Evolutionary conservation across 2,797 vertebrate species (phyloP).

Genomic region (Austrolebias charrua): DNA sequence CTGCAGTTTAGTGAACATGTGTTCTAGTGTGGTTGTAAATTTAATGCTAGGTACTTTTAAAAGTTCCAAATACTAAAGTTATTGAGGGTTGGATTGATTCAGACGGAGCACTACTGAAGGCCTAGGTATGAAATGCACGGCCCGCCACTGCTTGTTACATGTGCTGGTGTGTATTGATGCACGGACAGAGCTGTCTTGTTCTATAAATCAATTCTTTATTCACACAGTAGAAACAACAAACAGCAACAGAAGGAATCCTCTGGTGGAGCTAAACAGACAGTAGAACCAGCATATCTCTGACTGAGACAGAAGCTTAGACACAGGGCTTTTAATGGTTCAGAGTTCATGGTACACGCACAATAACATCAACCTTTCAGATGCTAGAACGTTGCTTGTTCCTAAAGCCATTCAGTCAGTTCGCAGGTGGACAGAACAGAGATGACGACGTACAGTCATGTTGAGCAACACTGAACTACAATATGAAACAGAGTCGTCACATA

Average conservation of each 20-base stretch:
- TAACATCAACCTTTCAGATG: conserved; percentile 65
- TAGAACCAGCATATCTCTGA: conserved; percentile 60
- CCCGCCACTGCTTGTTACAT: background rate
- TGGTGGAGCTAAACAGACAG: conserved; percentile 64
- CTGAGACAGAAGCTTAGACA: conserved; percentile 67
- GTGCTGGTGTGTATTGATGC: conserved; percentile 19
- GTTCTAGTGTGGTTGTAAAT: too few relatives aligned
- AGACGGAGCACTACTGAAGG: too few relatives aligned
- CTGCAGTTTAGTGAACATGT: too few relatives aligned
- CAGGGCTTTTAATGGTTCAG: conserved; percentile 46
- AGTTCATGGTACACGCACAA: conserved; percentile 59
- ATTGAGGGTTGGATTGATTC: too few relatives aligned
- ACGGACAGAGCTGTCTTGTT: conserved; percentile 45
- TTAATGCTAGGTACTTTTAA: too few relatives aligned
- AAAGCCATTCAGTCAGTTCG: conserved; percentile 74
- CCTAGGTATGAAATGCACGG: too few relatives aligned
- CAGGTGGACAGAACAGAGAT: conserved; percentile 64
- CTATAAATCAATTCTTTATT: conserved; percentile 83
- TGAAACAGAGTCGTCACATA: conserved; percentile 79
- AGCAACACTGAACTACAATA: conserved; percentile 77
- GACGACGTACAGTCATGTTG: conserved; percentile 79
- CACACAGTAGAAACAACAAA: conserved; percentile 83
- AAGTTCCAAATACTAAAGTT: too few relatives aligned
- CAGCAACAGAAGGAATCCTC: conserved; percentile 70
- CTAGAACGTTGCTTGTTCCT: conserved; percentile 59